phyloP scores from a whole-genome alignment of 2,888 invertebrate genomes.

The Zhengitettix transpicula region DNA sequence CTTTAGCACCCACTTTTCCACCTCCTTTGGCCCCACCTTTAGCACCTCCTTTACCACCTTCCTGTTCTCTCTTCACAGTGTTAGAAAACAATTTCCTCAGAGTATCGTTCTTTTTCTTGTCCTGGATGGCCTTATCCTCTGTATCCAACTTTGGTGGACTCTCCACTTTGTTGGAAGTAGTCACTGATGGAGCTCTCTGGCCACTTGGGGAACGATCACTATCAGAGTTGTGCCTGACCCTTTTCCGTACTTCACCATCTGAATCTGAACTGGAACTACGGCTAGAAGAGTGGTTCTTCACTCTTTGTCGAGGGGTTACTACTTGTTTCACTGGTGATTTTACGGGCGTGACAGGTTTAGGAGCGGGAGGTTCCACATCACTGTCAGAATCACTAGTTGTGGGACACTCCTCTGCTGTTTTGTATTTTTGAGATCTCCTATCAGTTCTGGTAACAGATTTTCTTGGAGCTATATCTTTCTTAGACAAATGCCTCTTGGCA shows the following conservation, averaged over 20 bases:
- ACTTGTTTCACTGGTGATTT: no score
- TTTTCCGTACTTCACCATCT: neutral
- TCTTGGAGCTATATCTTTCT: no score
- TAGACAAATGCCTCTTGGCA: no score
- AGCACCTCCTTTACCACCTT: conserved; percentile 14
- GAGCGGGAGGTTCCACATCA: neutral
- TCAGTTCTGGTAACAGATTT: neutral
- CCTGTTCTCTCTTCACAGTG: conserved; percentile 23
- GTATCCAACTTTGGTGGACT: conserved; percentile 29
- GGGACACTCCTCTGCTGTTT: conserved; percentile 8
- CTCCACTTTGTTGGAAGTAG: conserved; percentile 22
- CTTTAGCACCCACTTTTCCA: conserved; percentile 37
- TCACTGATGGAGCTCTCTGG: conserved; percentile 14
- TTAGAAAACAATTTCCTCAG: conserved; percentile 41
- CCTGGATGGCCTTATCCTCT: conserved; percentile 36
- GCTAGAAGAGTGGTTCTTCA: neutral
- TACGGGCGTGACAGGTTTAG: no score
- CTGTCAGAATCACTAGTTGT: conserved; percentile 8
- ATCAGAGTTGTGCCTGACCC: neutral
- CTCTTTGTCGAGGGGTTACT: no score
- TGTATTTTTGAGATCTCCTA: neutral
- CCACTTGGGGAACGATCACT: conserved; percentile 14
- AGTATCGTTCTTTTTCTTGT: conserved; percentile 55
- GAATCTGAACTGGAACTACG: neutral
- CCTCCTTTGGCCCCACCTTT: conserved; percentile 32